phyloP scores from a whole-genome alignment of 2,888 invertebrate species.

The Gymnosoma rotundatum region DNA sequence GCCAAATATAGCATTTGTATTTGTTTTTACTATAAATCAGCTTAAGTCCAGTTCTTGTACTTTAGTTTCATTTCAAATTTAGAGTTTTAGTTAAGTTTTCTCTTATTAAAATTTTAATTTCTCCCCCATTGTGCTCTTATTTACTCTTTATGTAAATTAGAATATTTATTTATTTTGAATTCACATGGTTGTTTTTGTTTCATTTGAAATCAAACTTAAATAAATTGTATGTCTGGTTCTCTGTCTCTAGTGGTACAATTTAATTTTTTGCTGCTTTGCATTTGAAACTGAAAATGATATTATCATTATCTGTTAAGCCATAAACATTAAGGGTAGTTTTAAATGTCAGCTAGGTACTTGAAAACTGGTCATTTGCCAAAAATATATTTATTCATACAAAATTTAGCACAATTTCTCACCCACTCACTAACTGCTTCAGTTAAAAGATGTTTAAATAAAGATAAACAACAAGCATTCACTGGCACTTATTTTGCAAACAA shows the following conservation, averaged over 20 bases:
- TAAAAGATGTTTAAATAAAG: neutral
- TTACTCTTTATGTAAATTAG: neutral
- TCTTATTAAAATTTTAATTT: too few species aligned
- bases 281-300: constrained; percentile 51
- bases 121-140: too few species aligned
- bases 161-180: neutral
- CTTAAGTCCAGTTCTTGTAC: too few species aligned
- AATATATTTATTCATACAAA: constrained; percentile 34
- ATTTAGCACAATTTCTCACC: constrained; percentile 22
- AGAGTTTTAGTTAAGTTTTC: too few species aligned
- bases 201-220: neutral
- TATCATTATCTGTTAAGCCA: constrained; percentile 59
- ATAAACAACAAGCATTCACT: neutral
- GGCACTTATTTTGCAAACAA: neutral
- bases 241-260: neutral
- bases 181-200: too few species aligned
- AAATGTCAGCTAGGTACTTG: constrained; percentile 60
- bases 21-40: too few species aligned
- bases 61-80: too few species aligned
- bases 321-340: constrained; percentile 57
- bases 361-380: constrained; percentile 67
- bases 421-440: neutral
- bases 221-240: neutral
- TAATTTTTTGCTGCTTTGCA: neutral
- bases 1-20: too few species aligned